A percentile compares a stretch with the other conserved stretches of the same genome.
These are phyloP conservation scores for Drosophila differens DNA, from an alignment of 2,888 invertebrate species.

Conservation along the genomic window DNA sequence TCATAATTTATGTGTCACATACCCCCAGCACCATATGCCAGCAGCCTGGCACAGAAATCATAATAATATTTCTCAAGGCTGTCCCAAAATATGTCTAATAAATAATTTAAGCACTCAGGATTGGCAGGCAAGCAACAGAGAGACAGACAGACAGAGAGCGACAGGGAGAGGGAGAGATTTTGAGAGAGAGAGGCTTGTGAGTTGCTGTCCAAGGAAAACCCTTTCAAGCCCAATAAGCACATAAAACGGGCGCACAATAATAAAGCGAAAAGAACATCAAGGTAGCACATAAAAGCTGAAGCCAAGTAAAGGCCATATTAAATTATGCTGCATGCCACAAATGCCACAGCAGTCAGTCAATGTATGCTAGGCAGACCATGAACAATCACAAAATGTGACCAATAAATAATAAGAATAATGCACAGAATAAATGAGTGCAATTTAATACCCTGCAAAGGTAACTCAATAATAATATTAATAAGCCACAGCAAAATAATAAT, in stretches of 20 bases:
- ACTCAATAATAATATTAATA: neutral
- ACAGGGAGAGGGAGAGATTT: neutral
- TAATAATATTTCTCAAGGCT: constrained; percentile 66
- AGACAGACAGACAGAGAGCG: neutral
- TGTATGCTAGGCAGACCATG: constrained; percentile 6
- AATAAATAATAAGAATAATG: constrained; percentile 62
- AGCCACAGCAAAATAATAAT: neutral
- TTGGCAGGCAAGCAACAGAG: constrained; percentile 22
- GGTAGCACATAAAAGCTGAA: constrained; percentile 48
- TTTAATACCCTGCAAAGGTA: constrained; percentile 37
- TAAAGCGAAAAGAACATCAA: constrained; percentile 54
- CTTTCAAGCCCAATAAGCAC: constrained; percentile 73
- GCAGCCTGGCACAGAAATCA: constrained; percentile 54
- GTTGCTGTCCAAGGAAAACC: constrained; percentile 41
- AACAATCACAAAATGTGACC: constrained; percentile 74
- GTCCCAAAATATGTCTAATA: constrained; percentile 76
- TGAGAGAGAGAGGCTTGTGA: neutral
- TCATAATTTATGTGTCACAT: constrained; percentile 65
- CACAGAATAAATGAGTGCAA: constrained; percentile 46
- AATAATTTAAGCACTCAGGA: constrained; percentile 75
- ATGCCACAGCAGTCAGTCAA: constrained; percentile 41
- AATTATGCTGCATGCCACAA: constrained; percentile 75
- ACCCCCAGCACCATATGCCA: constrained; percentile 51
- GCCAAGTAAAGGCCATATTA: constrained; percentile 53
- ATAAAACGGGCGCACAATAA: constrained; percentile 59